Percentiles rank a stretch among this genome's conserved stretches.
Evolutionary conservation across 1,140 invertebrate genomes (phyloP).

Genomic region (Bathynomus jamesi): DNA sequence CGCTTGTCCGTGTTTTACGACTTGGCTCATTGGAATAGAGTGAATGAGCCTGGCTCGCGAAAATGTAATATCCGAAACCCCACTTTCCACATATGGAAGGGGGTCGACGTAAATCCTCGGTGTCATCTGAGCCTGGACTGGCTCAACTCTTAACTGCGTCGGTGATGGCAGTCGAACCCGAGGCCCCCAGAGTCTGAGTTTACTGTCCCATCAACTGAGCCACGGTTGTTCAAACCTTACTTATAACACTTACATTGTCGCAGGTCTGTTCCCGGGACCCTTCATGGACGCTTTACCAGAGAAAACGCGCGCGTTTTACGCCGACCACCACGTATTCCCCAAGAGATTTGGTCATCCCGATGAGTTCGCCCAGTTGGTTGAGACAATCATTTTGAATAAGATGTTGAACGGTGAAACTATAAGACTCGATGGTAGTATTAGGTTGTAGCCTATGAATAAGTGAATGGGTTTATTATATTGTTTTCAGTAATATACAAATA

Average conservation of each 20-base stretch:
- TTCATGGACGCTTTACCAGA: conserved; percentile 69
- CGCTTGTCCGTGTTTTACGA: no score
- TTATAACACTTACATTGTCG: conserved; percentile 2
- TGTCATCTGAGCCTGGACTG: no score
- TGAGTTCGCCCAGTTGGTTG: conserved; percentile 81
- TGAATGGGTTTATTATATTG: no score
- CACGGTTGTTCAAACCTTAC: background rate
- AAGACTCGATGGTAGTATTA: conserved; percentile 80
- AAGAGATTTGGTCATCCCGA: conserved; percentile 73
- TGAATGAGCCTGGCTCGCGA: no score
- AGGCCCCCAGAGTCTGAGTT: no score
- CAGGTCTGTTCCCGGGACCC: conserved; percentile 85
- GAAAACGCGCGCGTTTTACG: conserved; percentile 67
- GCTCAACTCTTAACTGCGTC: no score
- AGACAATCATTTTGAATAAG: conserved; percentile 81
- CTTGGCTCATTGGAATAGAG: no score
- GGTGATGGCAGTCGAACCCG: background rate
- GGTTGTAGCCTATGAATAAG: conserved; percentile 55
- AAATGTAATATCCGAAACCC: no score
- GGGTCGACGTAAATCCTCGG: background rate
- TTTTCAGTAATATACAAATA: no score
- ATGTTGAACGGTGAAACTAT: conserved; percentile 91
- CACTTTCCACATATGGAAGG: background rate
- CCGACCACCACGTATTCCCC: conserved; percentile 77
- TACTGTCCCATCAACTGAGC: background rate